Base-by-base conservation (phyloP, 2,888 invertebrate species). In the Acanthacorydalis orientalis region DNA sequence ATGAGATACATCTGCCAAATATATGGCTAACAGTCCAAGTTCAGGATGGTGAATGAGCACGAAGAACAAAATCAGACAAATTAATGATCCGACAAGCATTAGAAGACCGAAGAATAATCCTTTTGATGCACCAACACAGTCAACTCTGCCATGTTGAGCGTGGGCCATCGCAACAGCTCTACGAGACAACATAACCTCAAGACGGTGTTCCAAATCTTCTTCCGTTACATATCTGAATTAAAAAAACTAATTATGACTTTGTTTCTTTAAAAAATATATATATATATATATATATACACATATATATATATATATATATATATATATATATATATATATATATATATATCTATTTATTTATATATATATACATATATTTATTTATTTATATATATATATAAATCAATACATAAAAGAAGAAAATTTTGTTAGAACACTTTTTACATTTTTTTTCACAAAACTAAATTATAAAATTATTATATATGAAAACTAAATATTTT, bases 41-140 rank as follows among this genome's bases (percentile, higher is more conserved):
- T 86, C 78, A 51, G 81, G 80, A 64, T 89, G 84, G 64, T 85
- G 85, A 56, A 92, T 85, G 59, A 95, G 76, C 54, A 95, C 92
- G 72, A 93, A 93, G 82, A 93, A 95, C 54, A 93, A 77, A 59
- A 95, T 92, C 64, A 95, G 74, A 68, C 90, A 90, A 66, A 92
- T 92, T 56, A 92, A 74, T 16, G 91, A 88, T 48, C 86, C 88
- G 54, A 92, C 91, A 57, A 92, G 73, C 53, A 91, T 77, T 51
- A 92, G 75, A 46, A 92, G 75, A 57, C 92, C 92, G 66, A 89
- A 86, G 77, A 92, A 92, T 46, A 92, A 77, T 55, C 91, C 90
- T 64, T 89, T 89, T 60, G 90, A 91, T 31, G 95, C 91, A 31
- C 93, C 92, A 37, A 92, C 86, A 64, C 95, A 95, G 69, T 95